A percentile compares a stretch with the other conserved stretches of the same genome.
Evolutionary conservation across 2,113 vertebrate genomes (phyloP).

Genomic region (Hippolais icterina): DNA sequence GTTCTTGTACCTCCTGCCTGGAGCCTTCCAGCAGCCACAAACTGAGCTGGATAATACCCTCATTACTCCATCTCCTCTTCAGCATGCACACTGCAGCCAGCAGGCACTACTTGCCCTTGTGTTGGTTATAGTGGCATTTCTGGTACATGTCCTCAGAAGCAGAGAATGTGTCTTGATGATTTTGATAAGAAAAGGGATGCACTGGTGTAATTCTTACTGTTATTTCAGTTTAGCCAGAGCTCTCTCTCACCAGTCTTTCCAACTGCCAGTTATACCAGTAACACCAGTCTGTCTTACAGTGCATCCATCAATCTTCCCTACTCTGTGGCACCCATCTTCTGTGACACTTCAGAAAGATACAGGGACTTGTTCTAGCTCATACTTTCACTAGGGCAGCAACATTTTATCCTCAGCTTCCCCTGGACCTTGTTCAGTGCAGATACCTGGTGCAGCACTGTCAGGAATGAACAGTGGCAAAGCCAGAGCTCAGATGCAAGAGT

Average conservation of each 20-base stretch:
- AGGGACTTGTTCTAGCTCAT: neutral
- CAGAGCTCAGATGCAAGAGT: neutral
- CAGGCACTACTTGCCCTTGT: neutral
- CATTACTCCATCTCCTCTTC: neutral
- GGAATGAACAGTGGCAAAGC: neutral
- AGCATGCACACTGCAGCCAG: neutral
- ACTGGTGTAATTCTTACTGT: neutral
- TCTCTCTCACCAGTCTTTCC: neutral
- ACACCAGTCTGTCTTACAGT: neutral
- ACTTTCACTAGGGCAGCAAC: neutral
- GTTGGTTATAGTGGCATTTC: neutral
- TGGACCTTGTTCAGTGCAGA: neutral
- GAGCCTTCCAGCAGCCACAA: constrained; percentile 1
- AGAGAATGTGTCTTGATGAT: neutral
- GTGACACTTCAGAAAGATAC: neutral
- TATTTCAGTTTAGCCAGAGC: neutral
- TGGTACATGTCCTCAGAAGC: neutral
- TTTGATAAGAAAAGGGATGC: neutral
- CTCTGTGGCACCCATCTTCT: neutral
- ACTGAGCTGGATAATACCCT: neutral
- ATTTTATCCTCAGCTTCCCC: neutral
- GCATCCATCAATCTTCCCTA: neutral
- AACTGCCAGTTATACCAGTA: neutral
- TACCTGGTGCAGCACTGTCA: neutral
- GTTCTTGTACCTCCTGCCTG: neutral